Base-by-base conservation (phyloP, 2,888 invertebrate species). In the Glaucopsyche alexis region DNA sequence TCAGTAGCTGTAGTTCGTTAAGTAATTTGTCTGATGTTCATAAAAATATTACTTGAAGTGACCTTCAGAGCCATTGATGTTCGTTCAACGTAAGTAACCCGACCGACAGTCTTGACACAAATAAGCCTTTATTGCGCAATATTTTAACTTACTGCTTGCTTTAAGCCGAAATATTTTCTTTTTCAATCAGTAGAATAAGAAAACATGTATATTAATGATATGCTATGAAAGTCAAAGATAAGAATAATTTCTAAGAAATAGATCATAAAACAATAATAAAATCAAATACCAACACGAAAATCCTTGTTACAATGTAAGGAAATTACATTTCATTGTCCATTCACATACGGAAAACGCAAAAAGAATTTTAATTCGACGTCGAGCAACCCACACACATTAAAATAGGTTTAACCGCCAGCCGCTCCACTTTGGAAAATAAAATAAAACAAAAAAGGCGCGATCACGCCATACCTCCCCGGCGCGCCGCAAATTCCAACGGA, bases 331-430 rank as follows among this genome's bases (percentile, higher is more conserved):
- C 90, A 89, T 86, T 87, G 87, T 87, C 84, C 87, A 82, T 86
- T 85, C 86, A 82, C 82, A 84, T 79, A 81, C 83, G 82, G 80
- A 80, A 80, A 81, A 82, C 84, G 81, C 79, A 82, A 82, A 81
- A 83, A 81, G 84, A 87, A 83, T 91, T 91, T 91, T 92, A 91
- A 93, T 93, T 91, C 91, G 88, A 88, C 90, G 88, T 91, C 89
- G 84, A 87, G 80, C 88, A 86, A 86, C 91, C 91, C 91, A 89
- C 89, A 90, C 88, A 86, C 92, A 92, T 93, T 92, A 92, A 92
- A 93, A 92, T 89, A 88, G 90, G 89, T 90, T 93, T 91, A 91
- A 90, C 88, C 89, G 85, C 88, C 90, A 91, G 91, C 91, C 91
- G 91, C 87, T 86, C 87, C 91, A 87, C 87, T 90, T 89, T 87